Percentiles rank a stretch among this genome's conserved stretches.
Conservation (phyloP, 2,113 vertebrate species). For the Azemiops feae region DNA sequence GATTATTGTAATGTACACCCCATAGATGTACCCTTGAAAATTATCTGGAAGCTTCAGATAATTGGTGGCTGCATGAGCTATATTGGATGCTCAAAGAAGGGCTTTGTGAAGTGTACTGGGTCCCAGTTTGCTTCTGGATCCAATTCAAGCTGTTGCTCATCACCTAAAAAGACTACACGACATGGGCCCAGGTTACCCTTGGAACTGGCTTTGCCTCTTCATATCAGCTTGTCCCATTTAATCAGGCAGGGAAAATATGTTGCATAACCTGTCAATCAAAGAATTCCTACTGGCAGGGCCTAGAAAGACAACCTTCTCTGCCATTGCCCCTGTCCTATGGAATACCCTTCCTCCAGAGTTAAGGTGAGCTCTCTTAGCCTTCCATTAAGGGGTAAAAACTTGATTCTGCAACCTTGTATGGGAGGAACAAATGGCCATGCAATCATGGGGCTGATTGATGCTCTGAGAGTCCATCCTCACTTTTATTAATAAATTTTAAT, state of each 20-base stretch:
- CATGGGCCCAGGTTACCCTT: not conserved
- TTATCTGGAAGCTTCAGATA: not conserved
- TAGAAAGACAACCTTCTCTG: too few species aligned
- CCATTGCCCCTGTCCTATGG: too few species aligned
- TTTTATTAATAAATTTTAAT: too few species aligned
- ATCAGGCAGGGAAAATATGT: not conserved
- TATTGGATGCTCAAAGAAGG: not conserved
- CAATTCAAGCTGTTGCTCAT: not conserved
- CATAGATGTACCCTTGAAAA: not conserved
- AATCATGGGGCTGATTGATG: too few species aligned
- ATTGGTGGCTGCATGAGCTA: not conserved
- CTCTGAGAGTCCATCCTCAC: too few species aligned
- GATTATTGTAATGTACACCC: not conserved
- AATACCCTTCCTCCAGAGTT: too few species aligned
- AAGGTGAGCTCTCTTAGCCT: too few species aligned
- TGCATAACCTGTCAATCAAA: not conserved
- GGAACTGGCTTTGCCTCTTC: not conserved
- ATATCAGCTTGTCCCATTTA: not conserved
- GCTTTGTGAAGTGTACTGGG: not conserved
- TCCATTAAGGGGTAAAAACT: too few species aligned
- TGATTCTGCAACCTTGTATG: too few species aligned
- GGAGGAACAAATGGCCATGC: too few species aligned
- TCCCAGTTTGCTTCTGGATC: not conserved
- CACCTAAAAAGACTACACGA: not conserved
- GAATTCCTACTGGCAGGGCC: not conserved